These are phyloP conservation scores for Bombus difficillimus DNA, from an alignment of 1,140 invertebrate genomes.

Conservation along the genomic window DNA sequence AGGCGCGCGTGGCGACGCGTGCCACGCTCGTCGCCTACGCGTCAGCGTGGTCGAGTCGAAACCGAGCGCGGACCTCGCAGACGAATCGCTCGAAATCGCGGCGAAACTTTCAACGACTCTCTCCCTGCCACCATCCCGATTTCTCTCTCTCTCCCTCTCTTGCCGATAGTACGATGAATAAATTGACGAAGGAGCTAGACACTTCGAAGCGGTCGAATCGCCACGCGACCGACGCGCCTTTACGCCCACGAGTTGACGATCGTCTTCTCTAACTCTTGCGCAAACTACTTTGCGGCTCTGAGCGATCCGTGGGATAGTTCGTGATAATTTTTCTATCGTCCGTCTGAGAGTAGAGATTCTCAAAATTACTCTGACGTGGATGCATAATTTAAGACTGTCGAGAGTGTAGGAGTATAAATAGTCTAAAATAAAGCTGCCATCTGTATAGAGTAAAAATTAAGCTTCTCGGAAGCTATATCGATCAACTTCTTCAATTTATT, in stretches of 20 bases:
- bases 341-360: too few relatives aligned
- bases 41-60: conserved; percentile 8
- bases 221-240: conserved; percentile 22
- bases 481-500: too few relatives aligned
- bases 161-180: neutral
- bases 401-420: too few relatives aligned
- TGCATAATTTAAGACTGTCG: neutral
- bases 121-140: neutral
- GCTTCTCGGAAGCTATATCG: too few relatives aligned
- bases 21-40: conserved; percentile 60
- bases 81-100: neutral
- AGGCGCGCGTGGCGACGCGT: conserved; percentile 61
- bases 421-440: too few relatives aligned
- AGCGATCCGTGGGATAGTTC: neutral
- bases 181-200: neutral
- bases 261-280: neutral
- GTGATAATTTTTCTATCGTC: too few relatives aligned
- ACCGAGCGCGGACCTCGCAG: neutral
- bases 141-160: neutral
- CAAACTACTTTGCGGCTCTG: neutral
- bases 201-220: conserved; percentile 2
- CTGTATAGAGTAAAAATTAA: too few relatives aligned
- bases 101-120: conserved; percentile 1
- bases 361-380: too few relatives aligned
- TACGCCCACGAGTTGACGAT: neutral